These are phyloP conservation scores for Oreochromis aureus DNA, from an alignment of 2,113 vertebrate species.

Conservation along the genomic window DNA sequence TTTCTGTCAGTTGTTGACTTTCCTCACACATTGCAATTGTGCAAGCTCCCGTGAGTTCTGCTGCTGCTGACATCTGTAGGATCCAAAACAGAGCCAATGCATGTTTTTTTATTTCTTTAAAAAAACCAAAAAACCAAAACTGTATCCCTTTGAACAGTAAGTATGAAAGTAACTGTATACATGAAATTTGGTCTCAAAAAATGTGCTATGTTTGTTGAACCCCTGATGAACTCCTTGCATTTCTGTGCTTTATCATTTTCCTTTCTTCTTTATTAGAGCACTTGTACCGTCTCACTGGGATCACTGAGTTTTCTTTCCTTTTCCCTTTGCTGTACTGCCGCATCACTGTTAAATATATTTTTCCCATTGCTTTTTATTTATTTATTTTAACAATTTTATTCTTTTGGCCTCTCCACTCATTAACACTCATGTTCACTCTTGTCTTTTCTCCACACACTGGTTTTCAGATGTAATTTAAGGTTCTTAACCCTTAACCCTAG, in stretches of 20 bases:
- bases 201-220: neutral
- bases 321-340: neutral
- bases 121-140: neutral
- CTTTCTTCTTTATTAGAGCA: neutral
- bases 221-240: neutral
- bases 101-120: neutral
- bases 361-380: neutral
- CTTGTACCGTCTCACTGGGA: neutral
- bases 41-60: neutral
- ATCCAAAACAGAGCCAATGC: neutral
- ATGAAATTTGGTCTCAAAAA: neutral
- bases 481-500: slow-evolving; percentile 13
- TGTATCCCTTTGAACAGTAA: neutral
- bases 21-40: neutral
- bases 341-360: neutral
- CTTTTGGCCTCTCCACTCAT: neutral
- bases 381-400: neutral
- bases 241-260: neutral
- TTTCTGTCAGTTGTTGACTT: too few relatives aligned
- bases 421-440: neutral
- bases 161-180: neutral
- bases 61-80: neutral
- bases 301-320: neutral
- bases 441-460: neutral
- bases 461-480: neutral